phyloP scores from a whole-genome alignment of 2,113 vertebrate species.

The Rattus norvegicus region GRCr8 NC_086024.1:26005501-26006000 shows the following conservation, averaged over 20 bases:
- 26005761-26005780: background rate
- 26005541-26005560: slow-evolving; percentile 19
- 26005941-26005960: background rate
- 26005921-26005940: background rate
- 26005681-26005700: slow-evolving; percentile 11
- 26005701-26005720: slow-evolving; percentile 49
- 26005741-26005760: background rate
- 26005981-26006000: background rate
- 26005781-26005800: background rate
- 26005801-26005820: background rate
- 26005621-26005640: slow-evolving; percentile 46
- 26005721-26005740: background rate
- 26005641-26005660: slow-evolving; percentile 24
- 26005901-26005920: fast-evolving
- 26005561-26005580: slow-evolving; percentile 51
- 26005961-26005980: background rate
- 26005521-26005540: slow-evolving; percentile 63
- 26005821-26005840: background rate
- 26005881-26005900: background rate
- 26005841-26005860: background rate
- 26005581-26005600: slow-evolving; percentile 44
- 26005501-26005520: slow-evolving; percentile 47
- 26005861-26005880: background rate
- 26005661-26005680: slow-evolving; percentile 49
- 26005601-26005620: slow-evolving; percentile 56